A percentile compares a stretch with the other conserved stretches of the same genome.
phyloP scores from a whole-genome alignment of 2,888 invertebrate genomes.

The Psococerastis gibbosa region DNA sequence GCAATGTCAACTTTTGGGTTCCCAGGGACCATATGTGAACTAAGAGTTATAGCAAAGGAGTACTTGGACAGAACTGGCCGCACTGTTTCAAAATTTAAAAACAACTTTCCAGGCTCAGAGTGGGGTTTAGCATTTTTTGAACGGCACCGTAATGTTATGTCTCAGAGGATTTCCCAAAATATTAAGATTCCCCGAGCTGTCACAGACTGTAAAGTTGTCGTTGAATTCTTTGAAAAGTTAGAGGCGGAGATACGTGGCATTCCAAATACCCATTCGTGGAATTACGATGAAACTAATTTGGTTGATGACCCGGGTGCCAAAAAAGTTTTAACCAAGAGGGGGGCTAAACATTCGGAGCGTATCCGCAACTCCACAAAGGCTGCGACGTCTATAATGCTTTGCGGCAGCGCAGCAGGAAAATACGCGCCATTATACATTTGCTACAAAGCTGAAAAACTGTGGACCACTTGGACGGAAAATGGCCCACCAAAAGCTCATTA shows the following conservation, averaged over 20 bases:
- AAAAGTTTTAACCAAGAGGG: slow-evolving; percentile 19
- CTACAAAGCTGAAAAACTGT: slow-evolving; percentile 19
- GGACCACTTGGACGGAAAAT: slow-evolving; percentile 17
- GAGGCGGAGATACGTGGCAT: slow-evolving; percentile 16
- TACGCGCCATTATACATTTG: slow-evolving; percentile 20
- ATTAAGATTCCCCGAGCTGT: neutral
- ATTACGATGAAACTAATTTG: slow-evolving; percentile 24
- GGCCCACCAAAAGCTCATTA: slow-evolving; percentile 16
- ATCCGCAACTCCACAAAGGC: slow-evolving; percentile 20
- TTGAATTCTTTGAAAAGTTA: slow-evolving; percentile 17
- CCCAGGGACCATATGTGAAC: neutral
- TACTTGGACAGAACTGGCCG: neutral
- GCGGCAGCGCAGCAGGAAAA: slow-evolving; percentile 19
- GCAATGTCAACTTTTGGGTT: no score
- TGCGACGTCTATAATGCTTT: slow-evolving; percentile 20
- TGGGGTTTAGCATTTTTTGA: neutral
- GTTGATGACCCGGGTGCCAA: slow-evolving; percentile 22
- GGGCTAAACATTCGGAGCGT: slow-evolving; percentile 21
- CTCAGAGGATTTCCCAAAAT: neutral
- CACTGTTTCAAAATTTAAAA: neutral
- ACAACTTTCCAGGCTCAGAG: neutral
- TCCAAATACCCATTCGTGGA: slow-evolving; percentile 18
- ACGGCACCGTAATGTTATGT: neutral
- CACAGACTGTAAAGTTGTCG: neutral
- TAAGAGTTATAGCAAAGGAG: neutral